A percentile compares a stretch with the other conserved stretches of the same genome.
Conservation (phyloP, 2,797 vertebrate species). For the Pteronotus mesoamericanus region DNA sequence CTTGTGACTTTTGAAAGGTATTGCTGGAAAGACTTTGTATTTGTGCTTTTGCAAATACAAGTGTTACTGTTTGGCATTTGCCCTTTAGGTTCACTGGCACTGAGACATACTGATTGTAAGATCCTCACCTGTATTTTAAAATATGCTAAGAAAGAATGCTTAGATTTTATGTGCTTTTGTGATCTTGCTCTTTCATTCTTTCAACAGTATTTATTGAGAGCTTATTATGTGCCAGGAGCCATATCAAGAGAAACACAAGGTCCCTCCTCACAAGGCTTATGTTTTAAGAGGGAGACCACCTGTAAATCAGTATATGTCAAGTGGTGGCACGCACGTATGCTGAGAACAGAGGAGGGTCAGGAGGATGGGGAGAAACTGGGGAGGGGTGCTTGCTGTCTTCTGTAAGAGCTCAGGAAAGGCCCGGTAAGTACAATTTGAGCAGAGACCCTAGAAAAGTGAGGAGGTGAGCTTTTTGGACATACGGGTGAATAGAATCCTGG, state of each 20-base stretch:
- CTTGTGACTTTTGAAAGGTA: background rate
- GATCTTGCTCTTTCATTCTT: background rate
- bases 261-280: background rate
- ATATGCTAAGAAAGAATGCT: background rate
- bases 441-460: background rate
- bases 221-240: background rate
- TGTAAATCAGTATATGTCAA: background rate
- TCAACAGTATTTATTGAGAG: background rate
- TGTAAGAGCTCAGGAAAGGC: background rate
- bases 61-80: background rate
- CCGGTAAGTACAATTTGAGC: background rate
- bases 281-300: background rate
- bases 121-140: background rate
- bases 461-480: background rate
- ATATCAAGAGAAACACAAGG: background rate
- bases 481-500: background rate
- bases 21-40: background rate
- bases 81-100: background rate
- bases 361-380: accelerated
- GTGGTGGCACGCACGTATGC: background rate
- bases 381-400: background rate
- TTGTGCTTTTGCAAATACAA: background rate
- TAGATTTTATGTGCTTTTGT: background rate
- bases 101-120: background rate
- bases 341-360: background rate